Evolutionary conservation across 2,113 vertebrate genomes (phyloP), one percentile per base, ranked within the genome.

Genomic region (Theristicus caerulescens): DNA sequence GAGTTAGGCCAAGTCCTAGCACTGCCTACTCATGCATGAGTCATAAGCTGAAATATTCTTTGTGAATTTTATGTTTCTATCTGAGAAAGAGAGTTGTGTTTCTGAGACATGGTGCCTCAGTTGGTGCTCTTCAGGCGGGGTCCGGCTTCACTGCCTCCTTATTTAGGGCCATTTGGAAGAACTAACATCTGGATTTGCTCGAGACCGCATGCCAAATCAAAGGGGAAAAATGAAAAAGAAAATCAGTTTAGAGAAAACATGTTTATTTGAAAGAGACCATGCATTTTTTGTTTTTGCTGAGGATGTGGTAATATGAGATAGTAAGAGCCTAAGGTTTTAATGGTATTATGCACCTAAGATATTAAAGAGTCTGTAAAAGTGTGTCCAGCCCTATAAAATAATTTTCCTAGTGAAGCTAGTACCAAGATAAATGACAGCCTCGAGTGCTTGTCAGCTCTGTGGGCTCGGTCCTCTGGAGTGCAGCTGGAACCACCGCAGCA

Each of bases 371-470:
- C 79, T 78, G 21, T 82, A 73, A 79, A 91, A 95, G 32, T 24
- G 46, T 71, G 61, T 77, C 67, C 67, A 82, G 42, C 38, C 26
- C 51, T 88, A 73, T 77, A 83, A 90, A 88, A 90, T 54, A 49
- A 70, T 83, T 93, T 89, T 94, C 38, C 29, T 77, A 27, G 54
- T 65, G 47, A 83, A 86, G 55, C 76, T 86, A 76, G 64, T 86
- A 86, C 40, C 67, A 94, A 81, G 72, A 95, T 79, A 94, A 96
- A 84, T 69, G 88, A 52, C 69, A 88, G 40, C 44, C 47, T 79
- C 1, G 7, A 78, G 81, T 86, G 52, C 61, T 81, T 79, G 36
- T 83, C 82, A 74, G 71, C 59, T 87, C 38, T 16, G 27, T 66
- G 71, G 46, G 34, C 71, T 92, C 7, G 3, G 82, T 93, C 49